Evolutionary conservation across 2,888 invertebrate species (phyloP), one percentile per base, ranked within the genome.

Genomic region (Petrolisthes cinctipes): DNA sequence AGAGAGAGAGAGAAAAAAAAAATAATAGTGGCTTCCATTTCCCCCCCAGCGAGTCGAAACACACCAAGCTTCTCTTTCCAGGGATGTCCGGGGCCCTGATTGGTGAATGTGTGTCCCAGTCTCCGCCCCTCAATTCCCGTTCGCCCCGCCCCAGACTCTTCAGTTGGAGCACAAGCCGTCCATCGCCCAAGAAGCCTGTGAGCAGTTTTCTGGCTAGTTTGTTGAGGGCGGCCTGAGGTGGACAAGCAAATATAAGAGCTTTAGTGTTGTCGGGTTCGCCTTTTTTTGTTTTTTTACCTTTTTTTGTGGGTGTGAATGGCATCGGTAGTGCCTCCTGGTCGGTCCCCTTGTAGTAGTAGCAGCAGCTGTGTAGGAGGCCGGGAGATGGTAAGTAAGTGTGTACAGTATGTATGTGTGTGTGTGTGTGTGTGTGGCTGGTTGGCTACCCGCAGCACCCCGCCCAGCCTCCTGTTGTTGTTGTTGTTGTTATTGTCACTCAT

Each of bases 191-290:
- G 61, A 86, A 86, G 75, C 80, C 76, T 75, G n/a, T 20, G 51
- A 86, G 68, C 76, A 82, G 82, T 86, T 82, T 82, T 86, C 82
- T 82, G 82, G 82, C 86, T 86, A 85, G 84, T 85, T 85, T 85
- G 84, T 85, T 78, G 84, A 85, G 82, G 76, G 54, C 82, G 23
- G 54, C 75, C 76, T 76, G 73, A 71, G 86, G 76, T 53, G 76
- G 82, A 82, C 86, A 86, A 86, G 82, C 66, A 86, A 86, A 86
- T 86, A 86, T 86, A 86, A 76, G 75, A 75, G 85, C 68, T 71
- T 80, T 85, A 80, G 80, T 80, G 85, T 68, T 80, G 57, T 71
- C 11, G 54, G 37, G 53, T 20, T 73, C 1, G 7, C 73, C 23
- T 20, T 76, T 80, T 68, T 80, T 85, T 85, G 68, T 23, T 80